Evolutionary conservation across 2,113 vertebrate genomes (phyloP).

Genomic region (Leucosticte australis): DNA sequence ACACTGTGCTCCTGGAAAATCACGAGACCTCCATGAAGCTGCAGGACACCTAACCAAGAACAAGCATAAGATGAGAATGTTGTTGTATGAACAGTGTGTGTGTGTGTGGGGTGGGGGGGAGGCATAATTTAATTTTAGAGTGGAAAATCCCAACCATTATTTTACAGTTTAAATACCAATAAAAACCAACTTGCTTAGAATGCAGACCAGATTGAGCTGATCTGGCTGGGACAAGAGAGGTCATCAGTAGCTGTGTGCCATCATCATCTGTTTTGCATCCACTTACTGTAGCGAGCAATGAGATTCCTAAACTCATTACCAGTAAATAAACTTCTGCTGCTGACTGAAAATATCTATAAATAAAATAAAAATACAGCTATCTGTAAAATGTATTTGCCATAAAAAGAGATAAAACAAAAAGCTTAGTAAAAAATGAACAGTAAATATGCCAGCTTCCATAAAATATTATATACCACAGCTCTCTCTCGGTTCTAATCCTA

Average conservation of each 20-base stretch:
- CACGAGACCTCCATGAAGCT: not conserved
- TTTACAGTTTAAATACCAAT: conserved; percentile 59
- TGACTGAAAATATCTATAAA: conserved; percentile 45
- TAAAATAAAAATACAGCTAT: conserved; percentile 62
- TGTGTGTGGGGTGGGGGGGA: not conserved
- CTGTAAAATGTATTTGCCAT: conserved; percentile 51
- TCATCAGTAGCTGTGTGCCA: conserved; percentile 65
- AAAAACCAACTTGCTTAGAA: conserved; percentile 57
- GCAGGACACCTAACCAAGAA: not conserved
- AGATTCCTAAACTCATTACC: conserved; percentile 57
- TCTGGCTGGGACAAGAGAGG: conserved; percentile 57
- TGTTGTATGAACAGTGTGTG: not conserved
- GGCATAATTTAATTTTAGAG: conserved; percentile 29
- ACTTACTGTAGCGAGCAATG: conserved; percentile 36
- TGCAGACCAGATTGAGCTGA: conserved; percentile 40
- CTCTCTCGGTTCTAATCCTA: conserved; percentile 33
- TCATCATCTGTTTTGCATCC: conserved; percentile 69
- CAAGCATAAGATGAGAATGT: not conserved
- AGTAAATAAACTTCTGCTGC: conserved; percentile 65
- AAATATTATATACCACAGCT: conserved; percentile 35
- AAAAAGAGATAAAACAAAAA: conserved; percentile 52
- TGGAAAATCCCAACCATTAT: conserved; percentile 50
- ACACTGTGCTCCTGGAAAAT: conserved; percentile 42
- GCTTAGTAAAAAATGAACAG: conserved; percentile 50
- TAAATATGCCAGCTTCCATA: conserved; percentile 59